Evolutionary conservation across 2,888 invertebrate genomes (phyloP), one percentile per base, ranked within the genome.

Genomic region (Tenthredo mesomela): DNA sequence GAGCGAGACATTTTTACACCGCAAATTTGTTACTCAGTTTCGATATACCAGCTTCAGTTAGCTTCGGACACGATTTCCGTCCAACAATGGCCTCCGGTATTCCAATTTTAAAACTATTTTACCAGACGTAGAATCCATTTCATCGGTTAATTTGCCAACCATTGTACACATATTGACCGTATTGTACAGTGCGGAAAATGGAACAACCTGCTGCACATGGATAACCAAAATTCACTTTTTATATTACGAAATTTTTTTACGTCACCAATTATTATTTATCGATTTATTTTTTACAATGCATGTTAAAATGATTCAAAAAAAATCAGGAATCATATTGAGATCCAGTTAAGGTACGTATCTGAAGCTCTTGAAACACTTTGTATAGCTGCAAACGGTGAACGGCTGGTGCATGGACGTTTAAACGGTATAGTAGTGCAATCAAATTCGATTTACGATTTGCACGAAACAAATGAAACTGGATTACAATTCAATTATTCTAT

Each of bases 91-190:
- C 43, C 50, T 6, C 71, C 40, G 71, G 71, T 43, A 73, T 73
- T 9, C n/a, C 71, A 43, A 73, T 73, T 73, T 71, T 5, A 40
- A 71, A 71, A 71, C 71, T 71, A 71, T 71, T 47, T 33, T 33
- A 77, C 77, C 7, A 77, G 54, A 25, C 40, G 40, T 6, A 73
- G 43, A 73, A 77, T 77, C 77, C 33, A 77, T 77, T 77, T 50
- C 54, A 77, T 77, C 33, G 77, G 29, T 77, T 77, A 77, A 77
- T 77, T 77, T 77, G 77, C 77, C 50, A 47, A 33, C 77, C 33
- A 77, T 77, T 77, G 33, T 47, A 29, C 9, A 50, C 18, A 18
- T 40, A 29, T 50, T 33, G 54, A 77, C 77, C 18, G 18, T n/a
- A 70, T 15, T 15, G 40, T 33, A 12, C 5, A 9, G 43, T 43